A percentile compares a stretch with the other conserved stretches of the same genome.
Evolutionary conservation across 1,140 invertebrate species (phyloP).

Genomic region (Monomorium pharaonis): DNA sequence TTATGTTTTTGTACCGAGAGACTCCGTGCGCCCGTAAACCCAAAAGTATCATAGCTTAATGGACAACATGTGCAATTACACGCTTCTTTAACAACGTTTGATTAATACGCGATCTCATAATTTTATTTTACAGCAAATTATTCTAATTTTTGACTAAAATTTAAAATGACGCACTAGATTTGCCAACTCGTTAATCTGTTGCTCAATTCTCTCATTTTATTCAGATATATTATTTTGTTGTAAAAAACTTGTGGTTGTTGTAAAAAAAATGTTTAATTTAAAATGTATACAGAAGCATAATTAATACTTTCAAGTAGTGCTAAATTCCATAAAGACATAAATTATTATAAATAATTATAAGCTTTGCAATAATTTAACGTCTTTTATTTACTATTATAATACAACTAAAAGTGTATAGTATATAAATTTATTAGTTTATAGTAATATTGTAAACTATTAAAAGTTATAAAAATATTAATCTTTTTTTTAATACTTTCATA

Average conservation of each 20-base stretch:
- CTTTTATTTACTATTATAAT: not conserved
- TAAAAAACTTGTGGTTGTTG: not conserved
- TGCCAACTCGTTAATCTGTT: not conserved
- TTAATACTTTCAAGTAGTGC: not conserved
- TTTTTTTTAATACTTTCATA: not conserved
- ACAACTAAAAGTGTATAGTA: not conserved
- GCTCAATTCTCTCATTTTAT: not conserved
- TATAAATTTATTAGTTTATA: not conserved
- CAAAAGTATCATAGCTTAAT: constrained; percentile 41
- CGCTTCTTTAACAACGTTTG: constrained; percentile 18
- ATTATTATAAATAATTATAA: not conserved
- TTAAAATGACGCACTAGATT: constrained; percentile 10
- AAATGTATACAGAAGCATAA: not conserved
- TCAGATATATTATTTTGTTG: not conserved
- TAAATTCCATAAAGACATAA: not conserved
- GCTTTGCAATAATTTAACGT: not conserved
- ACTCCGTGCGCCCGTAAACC: constrained; percentile 13
- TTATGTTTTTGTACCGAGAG: constrained; percentile 53
- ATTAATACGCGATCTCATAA: constrained; percentile 30
- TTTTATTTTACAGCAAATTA: not conserved
- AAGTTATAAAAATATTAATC: not conserved
- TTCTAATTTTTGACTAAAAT: constrained; percentile 6
- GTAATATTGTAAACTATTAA: not conserved
- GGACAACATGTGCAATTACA: constrained; percentile 34
- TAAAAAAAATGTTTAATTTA: not conserved